These are phyloP conservation scores for Tretioscincus oriximinensis DNA, from an alignment of 2,113 vertebrate genomes.

Conservation along the genomic window DNA sequence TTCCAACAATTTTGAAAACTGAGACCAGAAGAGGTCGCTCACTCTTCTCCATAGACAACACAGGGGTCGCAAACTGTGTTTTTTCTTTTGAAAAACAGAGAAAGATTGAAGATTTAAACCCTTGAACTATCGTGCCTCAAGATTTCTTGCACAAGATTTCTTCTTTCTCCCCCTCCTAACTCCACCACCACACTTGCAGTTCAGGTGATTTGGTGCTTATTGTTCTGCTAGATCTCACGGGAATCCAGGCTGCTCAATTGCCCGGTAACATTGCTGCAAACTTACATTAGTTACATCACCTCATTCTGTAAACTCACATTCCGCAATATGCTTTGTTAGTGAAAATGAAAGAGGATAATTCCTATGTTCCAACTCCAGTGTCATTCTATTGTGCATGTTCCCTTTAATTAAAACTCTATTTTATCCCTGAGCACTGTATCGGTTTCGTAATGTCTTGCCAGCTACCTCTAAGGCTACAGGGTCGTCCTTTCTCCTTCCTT, in stretches of 20 bases:
- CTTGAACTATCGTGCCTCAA: no score
- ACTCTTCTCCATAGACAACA: no score
- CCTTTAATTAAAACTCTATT: constrained; percentile 51
- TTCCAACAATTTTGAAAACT: no score
- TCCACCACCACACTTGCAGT: not conserved
- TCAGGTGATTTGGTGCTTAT: constrained; percentile 7
- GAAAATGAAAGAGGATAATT: constrained; percentile 26
- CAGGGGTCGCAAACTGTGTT: no score
- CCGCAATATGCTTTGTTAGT: constrained; percentile 8
- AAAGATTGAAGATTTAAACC: no score
- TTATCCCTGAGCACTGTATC: constrained; percentile 16
- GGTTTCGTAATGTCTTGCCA: constrained; percentile 39
- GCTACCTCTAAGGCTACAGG: constrained; percentile 47
- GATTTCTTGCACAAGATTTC: not conserved
- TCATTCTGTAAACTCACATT: not conserved
- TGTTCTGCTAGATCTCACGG: not conserved
- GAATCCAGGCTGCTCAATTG: not conserved
- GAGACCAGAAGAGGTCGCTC: no score
- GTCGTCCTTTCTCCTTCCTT: constrained; percentile 57
- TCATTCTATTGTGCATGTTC: constrained; percentile 36
- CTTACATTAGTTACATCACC: constrained; percentile 14
- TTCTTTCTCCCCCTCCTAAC: no score
- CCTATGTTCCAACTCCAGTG: constrained; percentile 12
- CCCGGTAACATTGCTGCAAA: not conserved
- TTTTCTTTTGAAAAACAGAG: no score